Evolutionary conservation across 2,113 vertebrate species (phyloP), one percentile per base, ranked within the genome.

Genomic region (Callaeas wilsoni): DNA sequence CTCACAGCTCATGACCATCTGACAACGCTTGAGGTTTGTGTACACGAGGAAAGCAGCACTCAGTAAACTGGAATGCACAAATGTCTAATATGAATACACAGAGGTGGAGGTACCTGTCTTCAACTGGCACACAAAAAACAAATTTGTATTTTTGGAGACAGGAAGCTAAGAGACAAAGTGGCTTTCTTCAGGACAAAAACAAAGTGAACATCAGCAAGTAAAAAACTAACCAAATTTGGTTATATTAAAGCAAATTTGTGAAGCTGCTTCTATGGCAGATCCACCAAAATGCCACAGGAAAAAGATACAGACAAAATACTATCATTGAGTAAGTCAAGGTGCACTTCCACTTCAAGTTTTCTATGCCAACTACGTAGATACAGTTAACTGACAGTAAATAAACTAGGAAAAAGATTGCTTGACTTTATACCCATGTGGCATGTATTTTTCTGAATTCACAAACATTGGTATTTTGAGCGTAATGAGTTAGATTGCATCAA

Each of bases 251-350:
- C 26, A 46, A 74, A 52, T 17, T 60, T 46, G 9, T 64, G 25
- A 87, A 77, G 41, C 16, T 80, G 63, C 17, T 89, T 75, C 57
- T 79, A 35, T 5, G 27, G 22, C 6, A 68, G 16, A 18, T 25
- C 17, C 7, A 13, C 12, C 25, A 73, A 92, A 73, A 67, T 23
- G 50, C 6, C 33, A 46, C 0, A 63, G 13, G 15, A 64, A 77
- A 69, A 78, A 69, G 9, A 64, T 15, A 55, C 12, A 49, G 11
- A 53, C 7, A 55, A 80, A 81, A 68, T 37, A 73, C 1, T 59
- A 41, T 9, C 8, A 67, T 13, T 0, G 0, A 60, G 32, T 63
- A 52, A 49, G 18, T 87, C 27, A 74, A 50, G 4, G 22, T 33
- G 7, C 18, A 47, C n/a, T 65, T 73, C 42, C 49, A 55, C 15